Evolutionary conservation across 2,888 invertebrate species (phyloP), one percentile per base, ranked within the genome.

Genomic region (Eilema depressum): DNA sequence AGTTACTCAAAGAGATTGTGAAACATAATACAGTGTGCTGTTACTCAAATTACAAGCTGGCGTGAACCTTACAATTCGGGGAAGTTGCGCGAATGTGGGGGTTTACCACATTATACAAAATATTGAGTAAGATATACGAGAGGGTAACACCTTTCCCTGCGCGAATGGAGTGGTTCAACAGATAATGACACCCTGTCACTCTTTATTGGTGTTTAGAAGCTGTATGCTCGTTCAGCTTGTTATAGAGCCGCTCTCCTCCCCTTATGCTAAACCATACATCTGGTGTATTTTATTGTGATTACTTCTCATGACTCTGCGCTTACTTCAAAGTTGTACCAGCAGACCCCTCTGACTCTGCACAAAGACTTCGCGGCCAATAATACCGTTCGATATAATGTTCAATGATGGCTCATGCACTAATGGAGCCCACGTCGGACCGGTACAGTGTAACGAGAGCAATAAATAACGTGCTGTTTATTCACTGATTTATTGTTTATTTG

Each of bases 401-500:
- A 41, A 41, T 30, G 4, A 7, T 17, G 41, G 41, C 17, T 41
- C 41, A 3, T 26, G 26, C 25, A 47, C 41, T 61, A 67, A 41
- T 67, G 61, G 61, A 61, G 28, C 28, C 61, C 47, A 33, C 56
- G 67, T 62, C 47, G 30, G 53, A 53, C 56, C 33, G n/a, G 23
- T 33, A 65, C 65, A 53, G 30, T 30, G 64, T 65, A 47, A 60
- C 23, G 25, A 20, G 33, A 53, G 28, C 8, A 14, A 66, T 41
- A 41, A 37, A 66, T 66, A 66, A 57, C 25, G 26, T 30, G 33
- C 47, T 69, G 60, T 47, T 60, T 60, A 25, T 23, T 14, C 10
- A 23, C 26, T 25, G 30, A 61, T 67, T 53, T 61, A 30, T 61
- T 33, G 61, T 60, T 59, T 66, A 60, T 66, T 59, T 41, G 33